phyloP scores from a whole-genome alignment of 2,113 vertebrate species.

The Riparia riparia region DNA sequence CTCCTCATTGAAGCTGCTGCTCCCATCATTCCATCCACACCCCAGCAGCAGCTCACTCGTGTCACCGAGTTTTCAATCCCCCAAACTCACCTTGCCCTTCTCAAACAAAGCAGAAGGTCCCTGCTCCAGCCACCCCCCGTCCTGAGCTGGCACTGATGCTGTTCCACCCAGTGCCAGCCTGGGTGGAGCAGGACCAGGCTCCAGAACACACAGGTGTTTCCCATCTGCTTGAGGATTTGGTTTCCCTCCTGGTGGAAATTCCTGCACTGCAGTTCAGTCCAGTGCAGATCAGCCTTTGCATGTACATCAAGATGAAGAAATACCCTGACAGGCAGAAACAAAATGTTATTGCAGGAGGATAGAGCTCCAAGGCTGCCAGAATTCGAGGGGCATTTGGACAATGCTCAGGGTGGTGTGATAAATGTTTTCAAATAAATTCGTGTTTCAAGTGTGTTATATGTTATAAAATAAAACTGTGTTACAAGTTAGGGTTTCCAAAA shows the following conservation, averaged over 20 bases:
- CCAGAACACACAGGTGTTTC: not conserved
- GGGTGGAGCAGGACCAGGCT: not conserved
- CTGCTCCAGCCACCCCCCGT: rapidly evolving
- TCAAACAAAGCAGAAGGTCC: not conserved
- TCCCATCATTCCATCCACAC: not conserved
- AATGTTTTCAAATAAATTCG: no score
- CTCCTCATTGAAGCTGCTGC: not conserved
- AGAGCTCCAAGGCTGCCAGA: not conserved
- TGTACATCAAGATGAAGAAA: rapidly evolving
- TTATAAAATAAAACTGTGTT: no score
- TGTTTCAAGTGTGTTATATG: no score
- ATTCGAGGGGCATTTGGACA: not conserved
- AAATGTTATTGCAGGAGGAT: not conserved
- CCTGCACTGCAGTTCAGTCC: not conserved
- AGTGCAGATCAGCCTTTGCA: not conserved
- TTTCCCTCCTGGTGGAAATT: not conserved
- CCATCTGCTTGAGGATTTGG: not conserved
- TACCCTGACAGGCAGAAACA: not conserved
- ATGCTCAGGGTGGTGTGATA: no score
- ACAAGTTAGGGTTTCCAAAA: no score
- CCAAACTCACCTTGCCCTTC: not conserved
- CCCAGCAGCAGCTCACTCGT: not conserved
- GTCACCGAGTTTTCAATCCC: not conserved
- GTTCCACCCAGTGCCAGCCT: rapidly evolving
- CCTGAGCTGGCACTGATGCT: not conserved